These are phyloP conservation scores for Pedetes capensis DNA, from an alignment of 2,113 vertebrate genomes.

Conservation along the genomic window DNA sequence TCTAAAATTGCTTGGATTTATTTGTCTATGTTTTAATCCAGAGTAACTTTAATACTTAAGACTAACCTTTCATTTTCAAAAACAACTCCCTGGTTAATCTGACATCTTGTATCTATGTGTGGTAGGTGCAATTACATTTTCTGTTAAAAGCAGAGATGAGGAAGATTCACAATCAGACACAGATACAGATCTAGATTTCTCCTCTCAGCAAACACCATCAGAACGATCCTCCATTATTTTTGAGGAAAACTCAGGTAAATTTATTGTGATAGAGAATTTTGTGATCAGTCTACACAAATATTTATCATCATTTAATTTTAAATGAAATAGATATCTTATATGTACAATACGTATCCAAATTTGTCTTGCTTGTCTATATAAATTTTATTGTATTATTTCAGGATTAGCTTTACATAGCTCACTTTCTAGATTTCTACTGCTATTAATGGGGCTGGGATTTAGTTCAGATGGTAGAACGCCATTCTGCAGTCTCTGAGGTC, in stretches of 20 bases:
- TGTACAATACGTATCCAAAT: not conserved
- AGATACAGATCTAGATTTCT: fast-evolving
- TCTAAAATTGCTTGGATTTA: not conserved
- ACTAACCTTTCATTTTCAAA: not conserved
- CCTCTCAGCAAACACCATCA: not conserved
- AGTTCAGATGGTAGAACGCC: too few relatives aligned
- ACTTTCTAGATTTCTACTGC: not conserved
- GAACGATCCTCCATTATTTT: not conserved
- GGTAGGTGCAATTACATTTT: conserved; percentile 64
- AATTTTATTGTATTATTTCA: conserved; percentile 19
- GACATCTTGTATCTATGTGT: not conserved
- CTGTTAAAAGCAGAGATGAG: not conserved
- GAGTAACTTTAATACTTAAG: conserved; percentile 10
- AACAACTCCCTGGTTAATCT: not conserved
- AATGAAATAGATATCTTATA: not conserved
- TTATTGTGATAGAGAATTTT: not conserved
- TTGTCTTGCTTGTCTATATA: not conserved
- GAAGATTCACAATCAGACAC: not conserved
- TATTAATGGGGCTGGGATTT: too few relatives aligned
- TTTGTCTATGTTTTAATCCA: not conserved
- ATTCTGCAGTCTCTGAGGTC: too few relatives aligned
- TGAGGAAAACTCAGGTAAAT: conserved; percentile 37
- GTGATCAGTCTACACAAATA: not conserved
- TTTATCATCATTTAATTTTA: not conserved
- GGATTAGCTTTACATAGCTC: not conserved